Conservation (phyloP, 2,797 vertebrate genomes). For the Amblyopsis hoosieri region DNA sequence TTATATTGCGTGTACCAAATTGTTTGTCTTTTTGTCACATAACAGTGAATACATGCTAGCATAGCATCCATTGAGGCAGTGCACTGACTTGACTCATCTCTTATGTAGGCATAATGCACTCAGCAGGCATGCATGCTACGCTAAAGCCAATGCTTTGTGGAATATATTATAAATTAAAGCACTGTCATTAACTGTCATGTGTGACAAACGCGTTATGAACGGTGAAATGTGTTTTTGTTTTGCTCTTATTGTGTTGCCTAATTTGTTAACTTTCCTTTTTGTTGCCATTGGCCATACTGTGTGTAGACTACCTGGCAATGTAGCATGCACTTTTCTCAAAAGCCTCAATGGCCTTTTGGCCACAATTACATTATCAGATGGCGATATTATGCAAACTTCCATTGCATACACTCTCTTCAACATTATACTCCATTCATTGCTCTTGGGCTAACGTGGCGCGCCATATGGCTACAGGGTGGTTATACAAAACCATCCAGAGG, state of each 20-base stretch:
- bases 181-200: background rate
- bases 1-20: background rate
- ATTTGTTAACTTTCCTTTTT: too few relatives aligned
- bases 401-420: background rate
- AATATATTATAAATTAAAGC: background rate
- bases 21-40: background rate
- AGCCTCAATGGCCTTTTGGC: background rate
- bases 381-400: too few relatives aligned
- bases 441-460: too few relatives aligned
- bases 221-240: too few relatives aligned
- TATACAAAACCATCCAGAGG: too few relatives aligned
- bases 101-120: slow-evolving; percentile 44
- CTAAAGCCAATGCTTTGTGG: too few relatives aligned
- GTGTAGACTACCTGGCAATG: background rate
- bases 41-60: background rate
- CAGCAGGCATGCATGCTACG: slow-evolving; percentile 2
- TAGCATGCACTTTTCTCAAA: too few relatives aligned
- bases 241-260: too few relatives aligned
- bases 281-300: background rate
- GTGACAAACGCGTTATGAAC: background rate
- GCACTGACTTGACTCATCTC: slow-evolving; percentile 13
- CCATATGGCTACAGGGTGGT: too few relatives aligned
- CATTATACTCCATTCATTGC: background rate
- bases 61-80: background rate
- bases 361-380: background rate